These are phyloP conservation scores for Plecotus auritus DNA, from an alignment of 2,113 vertebrate genomes.

Conservation along the genomic window DNA sequence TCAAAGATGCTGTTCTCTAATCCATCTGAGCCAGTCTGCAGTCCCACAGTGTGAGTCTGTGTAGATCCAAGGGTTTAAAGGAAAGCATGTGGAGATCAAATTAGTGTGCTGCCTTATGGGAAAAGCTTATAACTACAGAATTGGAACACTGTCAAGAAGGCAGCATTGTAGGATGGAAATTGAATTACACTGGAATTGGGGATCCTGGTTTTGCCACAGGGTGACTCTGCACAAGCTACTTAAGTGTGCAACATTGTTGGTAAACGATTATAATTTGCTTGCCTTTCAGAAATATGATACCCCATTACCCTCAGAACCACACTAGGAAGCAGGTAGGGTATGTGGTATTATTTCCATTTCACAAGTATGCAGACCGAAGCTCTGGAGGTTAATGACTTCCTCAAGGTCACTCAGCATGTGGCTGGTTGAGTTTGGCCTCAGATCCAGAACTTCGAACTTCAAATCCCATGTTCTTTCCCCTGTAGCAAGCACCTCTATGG, in stretches of 20 bases:
- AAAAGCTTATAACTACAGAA: slow-evolving; percentile 1
- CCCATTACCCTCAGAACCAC: not conserved
- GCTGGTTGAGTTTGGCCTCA: not conserved
- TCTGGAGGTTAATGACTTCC: not conserved
- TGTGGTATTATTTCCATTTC: not conserved
- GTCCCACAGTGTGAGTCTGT: not conserved
- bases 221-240: not conserved
- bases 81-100: not conserved
- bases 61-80: not conserved
- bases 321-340: not conserved
- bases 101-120: not conserved
- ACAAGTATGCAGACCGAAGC: not conserved
- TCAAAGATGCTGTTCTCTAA: not conserved
- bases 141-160: not conserved
- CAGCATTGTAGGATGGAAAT: not conserved
- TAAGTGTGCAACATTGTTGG: not conserved
- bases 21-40: not conserved
- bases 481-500: not conserved
- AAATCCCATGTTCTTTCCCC: not conserved
- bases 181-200: not conserved
- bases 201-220: not conserved
- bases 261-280: not conserved
- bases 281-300: not conserved
- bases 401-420: not conserved
- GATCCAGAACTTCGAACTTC: not conserved